Evolutionary conservation across 2,888 invertebrate species (phyloP).

Genomic region (Cheilosia scutellata): DNA sequence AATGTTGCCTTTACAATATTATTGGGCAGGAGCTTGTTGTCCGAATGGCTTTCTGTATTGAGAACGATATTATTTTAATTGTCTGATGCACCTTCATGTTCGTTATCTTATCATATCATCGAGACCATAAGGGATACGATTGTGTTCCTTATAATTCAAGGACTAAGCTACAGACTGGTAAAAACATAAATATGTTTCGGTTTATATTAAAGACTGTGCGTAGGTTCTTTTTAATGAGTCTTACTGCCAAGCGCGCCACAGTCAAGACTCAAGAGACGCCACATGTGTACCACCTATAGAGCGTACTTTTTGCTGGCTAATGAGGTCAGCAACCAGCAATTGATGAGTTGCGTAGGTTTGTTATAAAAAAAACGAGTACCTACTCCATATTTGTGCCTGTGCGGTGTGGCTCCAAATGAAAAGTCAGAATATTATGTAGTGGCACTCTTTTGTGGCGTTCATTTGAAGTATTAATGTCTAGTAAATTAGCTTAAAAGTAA

Average conservation of each 20-base stretch:
- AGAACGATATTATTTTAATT: background rate
- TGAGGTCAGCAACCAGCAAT: conserved; percentile 48
- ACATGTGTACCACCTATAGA: background rate
- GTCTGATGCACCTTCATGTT: background rate
- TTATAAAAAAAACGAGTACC: background rate
- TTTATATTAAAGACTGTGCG: conserved; percentile 18
- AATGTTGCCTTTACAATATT: conserved; percentile 3
- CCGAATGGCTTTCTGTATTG: background rate
- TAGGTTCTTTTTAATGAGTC: conserved; percentile 52
- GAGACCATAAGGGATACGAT: conserved; percentile 11
- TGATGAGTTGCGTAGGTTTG: conserved; percentile 50
- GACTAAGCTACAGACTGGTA: background rate
- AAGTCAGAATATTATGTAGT: no score
- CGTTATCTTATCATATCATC: background rate
- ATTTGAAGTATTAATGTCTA: no score
- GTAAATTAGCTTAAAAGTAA: no score
- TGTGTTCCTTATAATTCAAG: conserved; percentile 16
- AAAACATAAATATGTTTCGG: background rate
- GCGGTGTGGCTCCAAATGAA: background rate
- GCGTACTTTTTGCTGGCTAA: conserved; percentile 26
- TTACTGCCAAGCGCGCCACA: background rate
- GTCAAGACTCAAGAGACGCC: background rate
- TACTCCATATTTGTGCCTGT: background rate
- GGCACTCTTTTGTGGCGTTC: no score
- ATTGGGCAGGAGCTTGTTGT: conserved; percentile 21